Conservation (phyloP, 2,113 vertebrate species). For the Balaeniceps rex region DNA sequence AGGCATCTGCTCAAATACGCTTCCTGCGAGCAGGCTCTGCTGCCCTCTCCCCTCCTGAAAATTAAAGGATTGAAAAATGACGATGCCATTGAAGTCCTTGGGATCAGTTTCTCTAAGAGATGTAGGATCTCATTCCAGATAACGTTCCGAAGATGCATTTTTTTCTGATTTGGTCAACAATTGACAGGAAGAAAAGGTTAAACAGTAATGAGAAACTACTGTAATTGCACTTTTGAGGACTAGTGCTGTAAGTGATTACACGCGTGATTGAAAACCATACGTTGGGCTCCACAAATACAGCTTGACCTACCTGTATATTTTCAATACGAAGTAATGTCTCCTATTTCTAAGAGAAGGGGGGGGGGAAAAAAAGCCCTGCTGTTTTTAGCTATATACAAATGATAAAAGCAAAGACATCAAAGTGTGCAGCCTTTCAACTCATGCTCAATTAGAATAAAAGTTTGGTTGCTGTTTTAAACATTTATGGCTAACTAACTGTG, state of each 20-base stretch:
- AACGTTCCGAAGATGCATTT: background rate
- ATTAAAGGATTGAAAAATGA: background rate
- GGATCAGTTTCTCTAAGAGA: background rate
- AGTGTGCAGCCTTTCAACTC: constrained; percentile 80
- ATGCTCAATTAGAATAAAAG: constrained; percentile 86
- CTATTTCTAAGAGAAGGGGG: constrained; percentile 44
- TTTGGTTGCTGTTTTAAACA: constrained; percentile 84
- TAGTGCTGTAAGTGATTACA: constrained; percentile 57
- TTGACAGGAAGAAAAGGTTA: constrained; percentile 30
- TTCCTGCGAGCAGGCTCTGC: background rate
- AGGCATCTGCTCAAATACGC: background rate
- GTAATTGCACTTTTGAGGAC: constrained; percentile 38
- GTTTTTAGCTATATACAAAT: constrained; percentile 80
- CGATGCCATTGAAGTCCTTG: fast-evolving
- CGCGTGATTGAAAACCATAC: constrained; percentile 26
- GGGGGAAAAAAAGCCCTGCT: background rate
- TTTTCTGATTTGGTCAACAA: background rate
- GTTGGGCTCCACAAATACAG: constrained; percentile 33
- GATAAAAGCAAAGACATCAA: constrained; percentile 83
- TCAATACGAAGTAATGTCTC: constrained; percentile 65
- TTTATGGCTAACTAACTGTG: constrained; percentile 80
- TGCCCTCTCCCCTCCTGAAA: background rate
- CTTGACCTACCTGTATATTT: constrained; percentile 79
- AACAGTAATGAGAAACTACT: constrained; percentile 33
- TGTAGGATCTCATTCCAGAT: background rate